These are phyloP conservation scores for Kradibia gibbosae DNA, from an alignment of 1,140 invertebrate genomes.

Conservation along the genomic window DNA sequence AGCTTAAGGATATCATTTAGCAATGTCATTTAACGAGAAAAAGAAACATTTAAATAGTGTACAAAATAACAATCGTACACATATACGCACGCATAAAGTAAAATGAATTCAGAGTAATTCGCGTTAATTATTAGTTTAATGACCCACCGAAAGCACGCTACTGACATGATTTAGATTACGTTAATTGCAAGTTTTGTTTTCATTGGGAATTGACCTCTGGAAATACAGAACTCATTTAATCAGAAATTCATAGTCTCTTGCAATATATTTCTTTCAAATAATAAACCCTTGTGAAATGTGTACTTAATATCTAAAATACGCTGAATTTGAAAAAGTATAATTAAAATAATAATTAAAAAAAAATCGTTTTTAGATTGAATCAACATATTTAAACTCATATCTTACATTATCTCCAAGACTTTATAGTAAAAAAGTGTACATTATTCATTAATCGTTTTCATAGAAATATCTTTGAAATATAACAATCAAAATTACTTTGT, in stretches of 20 bases:
- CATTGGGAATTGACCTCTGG: not conserved
- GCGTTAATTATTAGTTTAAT: constrained; percentile 41
- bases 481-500: no score
- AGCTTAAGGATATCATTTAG: not conserved
- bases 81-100: not conserved
- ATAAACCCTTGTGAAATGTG: constrained; percentile 4
- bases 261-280: constrained; percentile 29
- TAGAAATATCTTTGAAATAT: not conserved
- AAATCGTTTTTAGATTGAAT: constrained; percentile 10
- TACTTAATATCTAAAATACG: constrained; percentile 2
- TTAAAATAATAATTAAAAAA: constrained; percentile 26
- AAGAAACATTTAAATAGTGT: constrained; percentile 23
- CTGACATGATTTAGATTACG: constrained; percentile 35
- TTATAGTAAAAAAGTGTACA: not conserved
- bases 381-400: not conserved
- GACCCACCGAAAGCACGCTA: constrained; percentile 20
- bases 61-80: constrained; percentile 17
- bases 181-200: constrained; percentile 42
- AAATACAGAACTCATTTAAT: constrained; percentile 23
- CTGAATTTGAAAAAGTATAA: not conserved
- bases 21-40: not conserved
- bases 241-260: constrained; percentile 16
- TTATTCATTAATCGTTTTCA: not conserved
- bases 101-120: constrained; percentile 41
- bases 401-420: not conserved